phyloP scores from a whole-genome alignment of 2,113 vertebrate species.

The Microtus ochrogaster region DNA sequence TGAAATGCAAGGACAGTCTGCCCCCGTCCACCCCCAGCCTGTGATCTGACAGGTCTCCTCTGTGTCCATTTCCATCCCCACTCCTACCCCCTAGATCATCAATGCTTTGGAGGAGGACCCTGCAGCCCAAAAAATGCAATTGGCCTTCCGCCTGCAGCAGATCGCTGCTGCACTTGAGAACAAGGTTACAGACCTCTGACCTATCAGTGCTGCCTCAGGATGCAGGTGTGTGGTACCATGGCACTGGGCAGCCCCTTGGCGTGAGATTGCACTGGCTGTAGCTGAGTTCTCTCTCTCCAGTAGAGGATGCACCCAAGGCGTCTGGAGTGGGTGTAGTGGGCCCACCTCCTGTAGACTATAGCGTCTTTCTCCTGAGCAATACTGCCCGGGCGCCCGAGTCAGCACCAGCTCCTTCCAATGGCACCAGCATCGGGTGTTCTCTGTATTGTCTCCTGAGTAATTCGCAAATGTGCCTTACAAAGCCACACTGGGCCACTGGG shows the following conservation, averaged over 20 bases:
- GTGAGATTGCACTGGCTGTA: accelerated
- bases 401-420: conserved; percentile 56
- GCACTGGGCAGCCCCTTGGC: accelerated
- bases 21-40: neutral
- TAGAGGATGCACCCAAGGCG: conserved; percentile 75
- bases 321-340: neutral
- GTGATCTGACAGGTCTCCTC: neutral
- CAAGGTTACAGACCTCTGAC: conserved; percentile 96
- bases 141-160: conserved; percentile 97
- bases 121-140: conserved; percentile 98
- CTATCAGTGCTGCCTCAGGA: neutral
- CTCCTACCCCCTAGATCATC: conserved; percentile 90
- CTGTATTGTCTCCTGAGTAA: conserved; percentile 8
- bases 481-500: neutral
- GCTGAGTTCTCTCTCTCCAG: conserved; percentile 41
- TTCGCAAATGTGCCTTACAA: conserved; percentile 78
- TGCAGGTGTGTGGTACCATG: neutral
- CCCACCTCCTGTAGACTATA: neutral
- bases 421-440: conserved; percentile 44
- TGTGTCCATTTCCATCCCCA: neutral
- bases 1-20: accelerated
- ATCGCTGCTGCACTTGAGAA: conserved; percentile 97
- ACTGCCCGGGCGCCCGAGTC: neutral
- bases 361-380: conserved; percentile 53
- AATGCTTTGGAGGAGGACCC: conserved; percentile 96